Percentiles rank a stretch among this genome's conserved stretches.
Evolutionary conservation across 2,888 invertebrate genomes (phyloP).

Genomic region (Calameuta pallipes): DNA sequence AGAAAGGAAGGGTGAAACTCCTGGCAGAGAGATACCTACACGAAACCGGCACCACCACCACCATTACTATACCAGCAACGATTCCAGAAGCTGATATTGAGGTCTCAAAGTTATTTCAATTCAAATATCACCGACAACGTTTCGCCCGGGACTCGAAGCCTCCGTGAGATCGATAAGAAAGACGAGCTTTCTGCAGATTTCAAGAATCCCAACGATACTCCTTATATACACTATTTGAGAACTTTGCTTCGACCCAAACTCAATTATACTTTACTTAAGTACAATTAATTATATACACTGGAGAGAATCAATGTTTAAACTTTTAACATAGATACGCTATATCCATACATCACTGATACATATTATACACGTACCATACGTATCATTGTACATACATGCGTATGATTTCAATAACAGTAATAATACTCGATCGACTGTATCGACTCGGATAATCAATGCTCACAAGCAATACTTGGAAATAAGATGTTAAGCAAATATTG

Average conservation of each 20-base stretch:
- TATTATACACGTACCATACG: no score
- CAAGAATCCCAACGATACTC: background rate
- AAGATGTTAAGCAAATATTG: no score
- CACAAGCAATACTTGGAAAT: no score
- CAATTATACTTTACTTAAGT: background rate
- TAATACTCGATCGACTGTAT: no score
- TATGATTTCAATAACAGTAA: no score
- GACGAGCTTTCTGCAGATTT: background rate
- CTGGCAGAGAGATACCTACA: constrained; percentile 45
- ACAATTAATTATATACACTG: no score
- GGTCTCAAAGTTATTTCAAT: constrained; percentile 50
- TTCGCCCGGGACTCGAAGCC: constrained; percentile 3
- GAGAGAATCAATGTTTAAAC: no score
- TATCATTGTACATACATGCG: no score
- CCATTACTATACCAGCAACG: constrained; percentile 21
- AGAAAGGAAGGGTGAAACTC: constrained; percentile 44
- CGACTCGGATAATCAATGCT: no score
- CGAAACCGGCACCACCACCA: constrained; percentile 15
- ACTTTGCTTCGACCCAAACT: background rate
- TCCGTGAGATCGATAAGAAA: constrained; percentile 5
- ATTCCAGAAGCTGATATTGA: constrained; percentile 46
- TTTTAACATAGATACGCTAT: no score
- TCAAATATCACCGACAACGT: constrained; percentile 33
- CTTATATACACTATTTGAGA: background rate
- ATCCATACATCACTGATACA: no score